Base-by-base conservation (phyloP, 2,113 vertebrate genomes). In the Hemichromis elongatus region DNA sequence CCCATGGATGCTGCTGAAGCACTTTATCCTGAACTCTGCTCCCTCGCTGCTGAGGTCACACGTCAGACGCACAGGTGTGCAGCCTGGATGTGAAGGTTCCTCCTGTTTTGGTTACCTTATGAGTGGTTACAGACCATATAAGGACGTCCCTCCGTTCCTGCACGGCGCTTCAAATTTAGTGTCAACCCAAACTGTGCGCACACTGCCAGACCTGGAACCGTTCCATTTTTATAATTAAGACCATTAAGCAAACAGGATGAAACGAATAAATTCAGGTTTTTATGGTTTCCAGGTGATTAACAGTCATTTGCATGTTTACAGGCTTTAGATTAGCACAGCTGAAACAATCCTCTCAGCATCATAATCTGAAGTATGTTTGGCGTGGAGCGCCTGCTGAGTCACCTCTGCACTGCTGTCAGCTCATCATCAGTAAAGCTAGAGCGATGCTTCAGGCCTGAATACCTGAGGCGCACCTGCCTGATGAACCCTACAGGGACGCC, bases 221-320 rank as follows among this genome's bases (percentile, higher is more conserved):
- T 42, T 77, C 9, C 12, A 37, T 84, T 28, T 47, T 70, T 33
- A 77, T 33, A 52, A 86, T 9, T 24, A 12, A 45, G 12, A 63
- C 16, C 50, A 59, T 28, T 3, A 59, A 24, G 66, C 73, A 77
- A 81, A 81, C 57, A 55, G 83, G 52, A 87, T 84, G 21, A 55
- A 75, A 45, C 33, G 9, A 61, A 82, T 90, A 35, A 79, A 61
- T 19, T 56, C 16, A 26, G 24, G 9, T 78, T 82, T 83, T 50
- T 2, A 9, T 28, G n/a, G 54, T 73, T 57, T n/a, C 61, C n/a
- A 84, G 52, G 77, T 75, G 54, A 88, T 85, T 86, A 87, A 68
- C 10, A 55, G 82, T 85, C 30, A 77, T 89, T 85, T 83, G 40
- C 77, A 56, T 85, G 33, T 88, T 89, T 75, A 57, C 55, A 79